Conservation (phyloP, 2,113 vertebrate genomes). For the Eira barbara region DNA sequence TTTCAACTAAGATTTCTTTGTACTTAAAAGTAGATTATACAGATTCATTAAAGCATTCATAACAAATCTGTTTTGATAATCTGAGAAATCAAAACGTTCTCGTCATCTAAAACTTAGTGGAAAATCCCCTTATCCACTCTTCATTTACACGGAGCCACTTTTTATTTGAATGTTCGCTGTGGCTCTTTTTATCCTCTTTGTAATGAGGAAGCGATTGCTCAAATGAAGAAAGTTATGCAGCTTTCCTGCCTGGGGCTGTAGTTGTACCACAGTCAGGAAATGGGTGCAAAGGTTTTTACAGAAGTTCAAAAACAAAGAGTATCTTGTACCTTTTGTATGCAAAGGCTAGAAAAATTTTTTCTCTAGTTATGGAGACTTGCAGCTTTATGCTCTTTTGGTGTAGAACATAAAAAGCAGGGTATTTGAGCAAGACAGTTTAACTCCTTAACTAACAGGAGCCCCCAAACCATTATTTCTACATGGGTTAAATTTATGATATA, state of each 20-base stretch:
- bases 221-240: neutral
- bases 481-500: neutral
- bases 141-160: neutral
- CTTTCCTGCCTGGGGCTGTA: slow-evolving; percentile 16
- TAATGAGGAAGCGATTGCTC: slow-evolving; percentile 47
- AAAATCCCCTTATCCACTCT: neutral
- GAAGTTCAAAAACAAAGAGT: slow-evolving; percentile 19
- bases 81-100: neutral
- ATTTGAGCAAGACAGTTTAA: neutral
- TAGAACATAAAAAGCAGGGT: neutral
- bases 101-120: neutral
- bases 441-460: neutral
- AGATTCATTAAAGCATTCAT: neutral
- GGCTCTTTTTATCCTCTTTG: slow-evolving; percentile 19
- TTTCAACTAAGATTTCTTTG: neutral
- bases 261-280: neutral
- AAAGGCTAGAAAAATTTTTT: neutral
- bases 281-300: neutral
- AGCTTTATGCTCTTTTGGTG: neutral
- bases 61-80: slow-evolving; percentile 12
- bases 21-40: slow-evolving; percentile 6
- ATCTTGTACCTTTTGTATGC: neutral
- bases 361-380: neutral
- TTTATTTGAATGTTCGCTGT: slow-evolving; percentile 11
- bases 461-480: neutral